Evolutionary conservation across 2,113 vertebrate genomes (phyloP).

Genomic region (Rhegmatorhina hoffmannsi): DNA sequence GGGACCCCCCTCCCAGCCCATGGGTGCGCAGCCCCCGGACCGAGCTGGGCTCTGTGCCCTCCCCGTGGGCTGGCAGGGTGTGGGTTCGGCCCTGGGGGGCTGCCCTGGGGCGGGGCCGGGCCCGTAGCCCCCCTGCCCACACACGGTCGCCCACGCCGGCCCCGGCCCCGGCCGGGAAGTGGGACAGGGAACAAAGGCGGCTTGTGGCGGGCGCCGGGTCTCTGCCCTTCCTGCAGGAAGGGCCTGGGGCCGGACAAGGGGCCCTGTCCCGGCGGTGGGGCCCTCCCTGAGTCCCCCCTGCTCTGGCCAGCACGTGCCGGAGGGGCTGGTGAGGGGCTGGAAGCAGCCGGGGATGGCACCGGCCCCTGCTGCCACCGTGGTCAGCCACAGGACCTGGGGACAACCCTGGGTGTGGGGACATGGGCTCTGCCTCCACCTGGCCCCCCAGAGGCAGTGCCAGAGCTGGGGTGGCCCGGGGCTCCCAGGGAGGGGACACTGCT

Average conservation of each 20-base stretch:
- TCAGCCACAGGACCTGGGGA: rapidly evolving
- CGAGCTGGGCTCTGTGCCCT: rapidly evolving
- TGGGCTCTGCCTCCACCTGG: background rate
- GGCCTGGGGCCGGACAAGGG: background rate
- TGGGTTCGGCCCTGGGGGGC: rapidly evolving
- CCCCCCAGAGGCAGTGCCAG: background rate
- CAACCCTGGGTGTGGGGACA: background rate
- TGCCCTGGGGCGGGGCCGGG: rapidly evolving
- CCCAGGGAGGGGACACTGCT: too few relatives aligned
- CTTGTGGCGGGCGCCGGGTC: background rate
- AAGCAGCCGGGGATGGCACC: background rate
- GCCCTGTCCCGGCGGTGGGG: constrained; percentile 8
- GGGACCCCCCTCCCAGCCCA: rapidly evolving
- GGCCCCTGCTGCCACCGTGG: rapidly evolving
- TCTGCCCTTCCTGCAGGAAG: constrained; percentile 27
- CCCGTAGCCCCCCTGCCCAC: background rate
- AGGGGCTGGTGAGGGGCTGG: background rate
- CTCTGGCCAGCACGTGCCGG: background rate
- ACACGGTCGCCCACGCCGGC: background rate
- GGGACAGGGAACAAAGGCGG: background rate
- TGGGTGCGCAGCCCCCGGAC: background rate
- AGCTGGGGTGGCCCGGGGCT: background rate
- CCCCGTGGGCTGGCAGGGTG: rapidly evolving
- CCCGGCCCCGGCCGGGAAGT: background rate
- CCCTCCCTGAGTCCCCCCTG: background rate